phyloP scores from a whole-genome alignment of 2,113 vertebrate species.

The Uria aalge region DNA sequence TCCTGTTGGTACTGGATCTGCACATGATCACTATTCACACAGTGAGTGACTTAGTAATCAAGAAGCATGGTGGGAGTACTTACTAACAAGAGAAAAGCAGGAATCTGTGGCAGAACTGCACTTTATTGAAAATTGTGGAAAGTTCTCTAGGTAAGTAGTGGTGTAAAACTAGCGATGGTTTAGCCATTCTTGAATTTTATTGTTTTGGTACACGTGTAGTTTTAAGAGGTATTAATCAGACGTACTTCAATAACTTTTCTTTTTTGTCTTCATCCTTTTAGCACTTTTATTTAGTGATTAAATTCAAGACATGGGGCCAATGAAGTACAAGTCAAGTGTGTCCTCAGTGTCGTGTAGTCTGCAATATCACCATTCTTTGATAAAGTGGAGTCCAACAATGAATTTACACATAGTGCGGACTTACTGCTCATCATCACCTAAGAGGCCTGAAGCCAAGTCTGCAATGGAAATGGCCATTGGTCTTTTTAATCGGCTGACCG shows the following conservation, averaged over 20 bases:
- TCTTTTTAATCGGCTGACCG: constrained; percentile 67
- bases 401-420: constrained; percentile 49
- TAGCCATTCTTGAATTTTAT: not conserved
- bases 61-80: not conserved
- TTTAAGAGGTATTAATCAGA: not conserved
- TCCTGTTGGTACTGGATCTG: not conserved
- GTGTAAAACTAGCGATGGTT: not conserved
- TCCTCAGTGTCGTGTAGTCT: constrained; percentile 66
- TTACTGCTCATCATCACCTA: constrained; percentile 70
- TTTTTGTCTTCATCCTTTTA: not conserved
- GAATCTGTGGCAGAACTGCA: not conserved
- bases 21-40: not conserved
- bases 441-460: constrained; percentile 56
- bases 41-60: not conserved
- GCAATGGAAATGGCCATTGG: constrained; percentile 40
- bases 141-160: not conserved
- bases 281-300: not conserved
- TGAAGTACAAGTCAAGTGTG: constrained; percentile 72
- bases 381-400: constrained; percentile 46
- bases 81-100: not conserved
- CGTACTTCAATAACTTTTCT: not conserved
- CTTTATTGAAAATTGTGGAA: not conserved
- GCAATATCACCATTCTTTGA: constrained; percentile 34
- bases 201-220: not conserved
- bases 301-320: constrained; percentile 13